These are phyloP conservation scores for Sebastes flavidus DNA, from an alignment of 2,797 vertebrate species.

Conservation along the genomic window DNA sequence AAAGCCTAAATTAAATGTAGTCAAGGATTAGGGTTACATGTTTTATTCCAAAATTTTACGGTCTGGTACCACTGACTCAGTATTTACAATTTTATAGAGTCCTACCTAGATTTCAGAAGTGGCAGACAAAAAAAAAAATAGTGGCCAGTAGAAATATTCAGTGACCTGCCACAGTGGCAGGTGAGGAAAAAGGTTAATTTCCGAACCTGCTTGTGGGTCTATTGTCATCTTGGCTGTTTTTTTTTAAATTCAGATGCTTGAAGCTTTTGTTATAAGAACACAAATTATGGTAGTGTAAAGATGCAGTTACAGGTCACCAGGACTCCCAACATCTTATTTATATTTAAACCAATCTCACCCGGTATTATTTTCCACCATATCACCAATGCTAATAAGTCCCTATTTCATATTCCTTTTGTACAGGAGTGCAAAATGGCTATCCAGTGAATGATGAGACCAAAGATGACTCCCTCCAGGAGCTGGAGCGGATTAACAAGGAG, in stretches of 20 bases:
- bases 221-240: background rate
- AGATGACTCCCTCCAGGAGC: conserved; percentile 69
- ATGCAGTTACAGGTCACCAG: background rate
- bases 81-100: no score
- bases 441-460: conserved; percentile 34
- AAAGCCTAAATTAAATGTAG: no score
- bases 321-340: background rate
- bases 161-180: no score
- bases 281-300: background rate
- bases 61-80: no score
- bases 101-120: no score
- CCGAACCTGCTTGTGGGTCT: background rate
- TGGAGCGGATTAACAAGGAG: conserved; percentile 81
- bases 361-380: background rate
- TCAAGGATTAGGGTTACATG: no score
- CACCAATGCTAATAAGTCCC: background rate
- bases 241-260: background rate
- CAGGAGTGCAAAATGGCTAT: conserved; percentile 51
- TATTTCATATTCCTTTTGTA: background rate
- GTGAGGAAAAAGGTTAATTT: no score
- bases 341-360: background rate
- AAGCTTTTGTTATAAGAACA: background rate
- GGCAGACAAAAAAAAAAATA: no score
- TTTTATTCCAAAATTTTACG: no score
- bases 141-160: no score